Percentiles rank a stretch among this genome's conserved stretches.
Conservation (phyloP, 2,888 invertebrate genomes). For the Andrena bucephala region DNA sequence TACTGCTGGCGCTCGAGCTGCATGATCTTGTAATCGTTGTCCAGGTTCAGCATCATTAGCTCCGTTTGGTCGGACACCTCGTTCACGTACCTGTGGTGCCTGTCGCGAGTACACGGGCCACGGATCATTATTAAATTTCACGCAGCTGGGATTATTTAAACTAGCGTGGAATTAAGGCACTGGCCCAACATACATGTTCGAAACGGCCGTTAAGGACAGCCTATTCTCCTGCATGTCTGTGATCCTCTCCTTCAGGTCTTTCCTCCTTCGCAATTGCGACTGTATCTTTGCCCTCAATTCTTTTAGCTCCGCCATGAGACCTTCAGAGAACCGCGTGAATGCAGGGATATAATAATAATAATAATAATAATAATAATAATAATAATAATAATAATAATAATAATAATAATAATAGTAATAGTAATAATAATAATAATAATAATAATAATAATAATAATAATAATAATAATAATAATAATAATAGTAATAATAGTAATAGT, state of each 20-base stretch:
- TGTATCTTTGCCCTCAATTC: constrained; percentile 10
- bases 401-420: too few relatives aligned
- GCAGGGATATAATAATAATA: background rate
- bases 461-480: too few relatives aligned
- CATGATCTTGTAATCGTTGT: constrained; percentile 52
- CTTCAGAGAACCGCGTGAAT: constrained; percentile 2
- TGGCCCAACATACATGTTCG: constrained; percentile 41
- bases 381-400: too few relatives aligned
- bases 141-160: too few relatives aligned
- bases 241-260: constrained; percentile 43
- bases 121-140: background rate
- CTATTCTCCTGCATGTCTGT: constrained; percentile 18
- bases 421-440: too few relatives aligned
- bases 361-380: too few relatives aligned
- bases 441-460: too few relatives aligned
- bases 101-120: constrained; percentile 1
- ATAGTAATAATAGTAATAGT: too few relatives aligned
- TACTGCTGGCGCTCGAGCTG: constrained; percentile 7
- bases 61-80: constrained; percentile 16
- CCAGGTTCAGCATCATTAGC: constrained; percentile 42
- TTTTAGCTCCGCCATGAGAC: background rate
- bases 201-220: background rate
- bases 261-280: constrained; percentile 30
- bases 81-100: constrained; percentile 16
- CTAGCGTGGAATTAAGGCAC: background rate